phyloP scores from a whole-genome alignment of 2,888 invertebrate genomes.

The Penaeus monodon region DNA sequence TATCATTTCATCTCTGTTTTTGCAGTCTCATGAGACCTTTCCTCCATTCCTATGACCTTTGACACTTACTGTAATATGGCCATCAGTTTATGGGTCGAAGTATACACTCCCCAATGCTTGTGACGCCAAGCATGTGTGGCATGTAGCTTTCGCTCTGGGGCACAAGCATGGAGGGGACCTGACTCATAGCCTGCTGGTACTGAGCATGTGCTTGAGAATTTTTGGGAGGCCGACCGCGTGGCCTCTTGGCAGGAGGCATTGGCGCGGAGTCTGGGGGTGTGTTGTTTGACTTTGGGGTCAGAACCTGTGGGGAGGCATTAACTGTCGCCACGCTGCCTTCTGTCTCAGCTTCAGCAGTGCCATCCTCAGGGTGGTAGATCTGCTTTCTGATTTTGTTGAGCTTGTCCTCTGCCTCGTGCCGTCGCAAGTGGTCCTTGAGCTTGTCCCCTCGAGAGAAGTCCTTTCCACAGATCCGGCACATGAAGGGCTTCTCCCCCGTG shows the following conservation, averaged over 20 bases:
- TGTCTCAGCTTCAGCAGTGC: conserved; percentile 14
- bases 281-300: conserved; percentile 31
- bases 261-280: conserved; percentile 19
- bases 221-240: conserved; percentile 36
- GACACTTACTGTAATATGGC: too few relatives aligned
- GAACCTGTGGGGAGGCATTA: conserved; percentile 14
- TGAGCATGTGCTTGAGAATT: conserved; percentile 29
- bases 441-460: conserved; percentile 65
- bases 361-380: conserved; percentile 58
- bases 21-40: too few relatives aligned
- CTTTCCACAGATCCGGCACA: conserved; percentile 63
- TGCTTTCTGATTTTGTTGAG: conserved; percentile 63
- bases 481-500: conserved; percentile 64
- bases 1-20: too few relatives aligned
- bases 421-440: conserved; percentile 61
- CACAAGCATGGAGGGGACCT: conserved; percentile 33
- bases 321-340: conserved; percentile 13
- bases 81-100: conserved; percentile 64
- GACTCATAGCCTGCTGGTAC: conserved; percentile 34
- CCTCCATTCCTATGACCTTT: too few relatives aligned
- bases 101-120: conserved; percentile 64
- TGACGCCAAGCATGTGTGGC: conserved; percentile 64
- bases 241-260: conserved; percentile 47
- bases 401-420: conserved; percentile 64
- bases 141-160: conserved; percentile 44